Percentiles rank a stretch among this genome's conserved stretches.
Conservation (phyloP, 2,113 vertebrate genomes). For the Elachura formosa region DNA sequence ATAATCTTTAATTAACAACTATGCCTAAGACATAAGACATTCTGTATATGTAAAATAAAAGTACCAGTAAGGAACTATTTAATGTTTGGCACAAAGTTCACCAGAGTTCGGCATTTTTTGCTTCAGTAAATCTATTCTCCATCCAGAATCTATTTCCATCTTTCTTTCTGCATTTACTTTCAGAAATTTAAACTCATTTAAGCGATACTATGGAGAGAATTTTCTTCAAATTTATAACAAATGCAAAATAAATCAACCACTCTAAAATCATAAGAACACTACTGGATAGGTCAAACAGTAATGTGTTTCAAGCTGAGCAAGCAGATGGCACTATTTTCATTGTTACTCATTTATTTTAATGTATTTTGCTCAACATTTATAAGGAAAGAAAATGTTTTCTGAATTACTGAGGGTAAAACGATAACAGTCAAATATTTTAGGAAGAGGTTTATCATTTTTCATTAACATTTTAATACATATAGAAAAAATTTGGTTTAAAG, state of each 20-base stretch:
- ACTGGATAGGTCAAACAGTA: neutral
- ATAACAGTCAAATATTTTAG: neutral
- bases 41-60: neutral
- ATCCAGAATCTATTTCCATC: neutral
- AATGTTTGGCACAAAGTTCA: neutral
- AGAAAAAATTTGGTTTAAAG: neutral
- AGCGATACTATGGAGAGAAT: neutral
- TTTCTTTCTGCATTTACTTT: neutral
- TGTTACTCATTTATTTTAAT: neutral
- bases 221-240: neutral
- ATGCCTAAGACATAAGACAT: neutral
- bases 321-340: constrained; percentile 29
- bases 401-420: neutral
- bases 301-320: neutral
- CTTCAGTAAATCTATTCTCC: neutral
- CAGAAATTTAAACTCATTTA: neutral
- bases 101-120: neutral
- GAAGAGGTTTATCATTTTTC: neutral
- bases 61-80: neutral
- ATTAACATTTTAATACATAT: neutral
- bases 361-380: neutral
- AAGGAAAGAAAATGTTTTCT: neutral
- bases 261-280: neutral
- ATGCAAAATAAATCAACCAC: neutral
- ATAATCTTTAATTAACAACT: neutral